Percentiles rank a stretch among this genome's conserved stretches.
Conservation (phyloP, 2,888 invertebrate genomes). For the Epinotia demarniana region DNA sequence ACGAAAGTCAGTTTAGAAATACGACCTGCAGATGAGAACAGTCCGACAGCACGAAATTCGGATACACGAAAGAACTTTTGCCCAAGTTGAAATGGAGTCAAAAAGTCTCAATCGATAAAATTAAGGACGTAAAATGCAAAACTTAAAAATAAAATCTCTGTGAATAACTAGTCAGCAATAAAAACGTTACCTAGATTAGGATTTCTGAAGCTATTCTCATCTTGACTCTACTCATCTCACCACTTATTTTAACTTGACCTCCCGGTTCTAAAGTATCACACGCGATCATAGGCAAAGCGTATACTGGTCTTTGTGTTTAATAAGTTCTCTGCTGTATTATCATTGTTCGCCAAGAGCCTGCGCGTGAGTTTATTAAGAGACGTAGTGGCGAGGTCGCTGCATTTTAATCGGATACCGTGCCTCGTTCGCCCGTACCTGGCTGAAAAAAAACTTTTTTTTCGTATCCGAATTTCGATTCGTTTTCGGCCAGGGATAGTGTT, state of each 20-base stretch:
- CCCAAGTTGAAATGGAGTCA: too few species aligned
- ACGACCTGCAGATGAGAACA: too few species aligned
- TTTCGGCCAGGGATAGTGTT: constrained; percentile 37
- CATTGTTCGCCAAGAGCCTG: not conserved
- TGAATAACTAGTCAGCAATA: not conserved
- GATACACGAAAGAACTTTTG: too few species aligned
- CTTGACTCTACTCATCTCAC: not conserved
- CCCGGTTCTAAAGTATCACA: not conserved
- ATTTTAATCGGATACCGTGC: constrained; percentile 34
- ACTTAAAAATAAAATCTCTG: too few species aligned
- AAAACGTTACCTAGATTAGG: not conserved
- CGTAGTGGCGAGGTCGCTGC: constrained; percentile 27
- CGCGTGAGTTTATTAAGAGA: constrained; percentile 39
- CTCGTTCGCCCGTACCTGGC: constrained; percentile 32
- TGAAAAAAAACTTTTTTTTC: constrained; percentile 13
- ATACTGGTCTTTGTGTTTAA: not conserved
- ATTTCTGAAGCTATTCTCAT: not conserved
- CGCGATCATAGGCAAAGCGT: not conserved
- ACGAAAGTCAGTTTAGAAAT: too few species aligned
- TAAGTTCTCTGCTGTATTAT: not conserved
- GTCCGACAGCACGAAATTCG: too few species aligned
- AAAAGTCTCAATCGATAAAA: too few species aligned
- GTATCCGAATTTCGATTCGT: not conserved
- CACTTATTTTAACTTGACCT: not conserved
- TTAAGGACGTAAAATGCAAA: too few species aligned